Base-by-base conservation (phyloP, 2,113 vertebrate species). In the Bubo blakistoni region DNA sequence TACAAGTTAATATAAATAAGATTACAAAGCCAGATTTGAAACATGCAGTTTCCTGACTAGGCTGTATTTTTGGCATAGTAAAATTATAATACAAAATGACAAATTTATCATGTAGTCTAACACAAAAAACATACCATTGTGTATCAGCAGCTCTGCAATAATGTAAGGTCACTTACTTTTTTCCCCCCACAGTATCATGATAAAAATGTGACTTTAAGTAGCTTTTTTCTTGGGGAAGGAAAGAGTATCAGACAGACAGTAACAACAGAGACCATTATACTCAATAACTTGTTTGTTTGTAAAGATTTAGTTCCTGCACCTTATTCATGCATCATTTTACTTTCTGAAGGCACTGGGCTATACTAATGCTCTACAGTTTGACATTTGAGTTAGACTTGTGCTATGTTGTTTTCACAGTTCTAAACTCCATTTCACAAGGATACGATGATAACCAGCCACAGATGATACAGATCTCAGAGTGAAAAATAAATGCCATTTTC, bases 1-100 rank as follows among this genome's bases (percentile, higher is more conserved):
- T 30, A 85, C 70, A 76, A 93, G 52, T 40, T 88, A 90, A 90
- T 25, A 36, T 83, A 93, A 93, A 73, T 52, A 91, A 90, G 82
- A 90, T 69, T 67, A 80, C 79, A 93, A 80, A 88, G 15, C 13
- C 86, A 82, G 88, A 93, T 87, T 70, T 49, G 76, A 83, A 86
- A 57, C 66, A 92, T 1, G 7, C 61, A 90, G 34, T 42, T 67
- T 46, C 88, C 74, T 55, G 22, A 83, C 38, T 34, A 62, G 30
- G 40, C 58, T 86, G 40, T 69, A 15, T 51, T 78, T 82, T 18
- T 87, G 42, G 65, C 52, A 47, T 3, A 59, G 47, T 71, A 93
- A 89, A 95, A 76, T 59, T 80, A n/a, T 76, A 67, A 79, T 20
- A 51, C 22, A 76, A 90, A 79, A 76, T n/a, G 57, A 76, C n/a